Percentiles rank a stretch among this genome's conserved stretches.
Evolutionary conservation across 2,113 vertebrate species (phyloP).

Genomic region (Crotalus helleri): DNA sequence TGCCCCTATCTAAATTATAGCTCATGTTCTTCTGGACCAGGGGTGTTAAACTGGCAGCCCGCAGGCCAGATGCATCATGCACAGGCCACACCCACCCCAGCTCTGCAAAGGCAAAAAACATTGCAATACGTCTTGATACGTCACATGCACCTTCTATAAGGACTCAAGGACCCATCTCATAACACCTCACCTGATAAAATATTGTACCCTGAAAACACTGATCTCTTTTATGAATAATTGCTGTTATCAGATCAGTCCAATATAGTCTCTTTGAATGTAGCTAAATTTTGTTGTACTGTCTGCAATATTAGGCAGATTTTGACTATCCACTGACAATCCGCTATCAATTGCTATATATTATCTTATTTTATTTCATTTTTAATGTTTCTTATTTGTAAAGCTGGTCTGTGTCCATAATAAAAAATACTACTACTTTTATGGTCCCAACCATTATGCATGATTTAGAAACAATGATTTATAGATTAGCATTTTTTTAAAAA

Average conservation of each 20-base stretch:
- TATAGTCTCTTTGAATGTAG: neutral
- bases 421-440: neutral
- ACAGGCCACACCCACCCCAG: too few species aligned
- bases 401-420: neutral
- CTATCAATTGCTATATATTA: neutral
- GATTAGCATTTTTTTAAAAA: too few species aligned
- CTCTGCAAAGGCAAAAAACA: too few species aligned
- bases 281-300: neutral
- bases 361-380: neutral
- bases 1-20: too few species aligned
- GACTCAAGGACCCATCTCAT: neutral
- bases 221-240: neutral
- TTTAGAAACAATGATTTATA: neutral
- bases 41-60: too few species aligned
- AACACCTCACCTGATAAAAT: neutral
- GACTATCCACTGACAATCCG: neutral
- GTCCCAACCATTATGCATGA: neutral
- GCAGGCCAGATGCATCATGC: too few species aligned
- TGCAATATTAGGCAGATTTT: neutral
- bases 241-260: neutral
- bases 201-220: neutral
- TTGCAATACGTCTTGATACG: too few species aligned
- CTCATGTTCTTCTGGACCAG: too few species aligned
- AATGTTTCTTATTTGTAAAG: neutral
- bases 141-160: neutral